Conservation (phyloP, 2,888 invertebrate genomes). For the Taenaris catops region DNA sequence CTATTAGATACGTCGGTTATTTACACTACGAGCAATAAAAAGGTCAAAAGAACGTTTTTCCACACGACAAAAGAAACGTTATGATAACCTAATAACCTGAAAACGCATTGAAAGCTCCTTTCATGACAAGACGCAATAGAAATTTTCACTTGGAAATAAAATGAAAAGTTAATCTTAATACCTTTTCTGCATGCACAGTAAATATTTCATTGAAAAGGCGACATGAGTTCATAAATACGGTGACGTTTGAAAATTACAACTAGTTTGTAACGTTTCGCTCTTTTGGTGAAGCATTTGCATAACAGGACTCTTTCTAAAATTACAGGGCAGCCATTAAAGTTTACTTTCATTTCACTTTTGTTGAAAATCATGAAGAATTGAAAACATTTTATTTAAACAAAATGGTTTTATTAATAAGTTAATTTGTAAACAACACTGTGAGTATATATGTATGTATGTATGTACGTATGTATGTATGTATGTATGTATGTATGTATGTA, state of each 20-base stretch:
- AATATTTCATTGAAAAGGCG: constrained; percentile 42
- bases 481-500: no score
- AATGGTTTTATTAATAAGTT: no score
- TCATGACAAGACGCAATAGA: constrained; percentile 69
- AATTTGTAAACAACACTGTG: no score
- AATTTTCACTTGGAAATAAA: constrained; percentile 63
- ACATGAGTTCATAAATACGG: constrained; percentile 32
- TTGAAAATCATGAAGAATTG: no score
- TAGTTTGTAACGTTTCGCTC: no score
- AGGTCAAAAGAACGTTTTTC: constrained; percentile 19
- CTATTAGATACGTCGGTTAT: constrained; percentile 15
- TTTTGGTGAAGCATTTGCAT: no score
- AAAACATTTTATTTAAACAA: no score
- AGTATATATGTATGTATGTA: no score
- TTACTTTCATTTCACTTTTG: no score
- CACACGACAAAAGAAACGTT: constrained; percentile 22
- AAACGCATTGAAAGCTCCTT: constrained; percentile 52
- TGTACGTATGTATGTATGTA: no score
- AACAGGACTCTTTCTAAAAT: no score
- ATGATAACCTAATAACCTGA: constrained; percentile 65
- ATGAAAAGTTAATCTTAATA: constrained; percentile 74
- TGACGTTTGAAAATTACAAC: constrained; percentile 17
- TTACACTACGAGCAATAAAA: constrained; percentile 21
- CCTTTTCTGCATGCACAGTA: constrained; percentile 60
- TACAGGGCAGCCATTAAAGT: no score